Evolutionary conservation across 1,140 invertebrate genomes (phyloP).

Genomic region (Caenorhabditis brenneri): DNA sequence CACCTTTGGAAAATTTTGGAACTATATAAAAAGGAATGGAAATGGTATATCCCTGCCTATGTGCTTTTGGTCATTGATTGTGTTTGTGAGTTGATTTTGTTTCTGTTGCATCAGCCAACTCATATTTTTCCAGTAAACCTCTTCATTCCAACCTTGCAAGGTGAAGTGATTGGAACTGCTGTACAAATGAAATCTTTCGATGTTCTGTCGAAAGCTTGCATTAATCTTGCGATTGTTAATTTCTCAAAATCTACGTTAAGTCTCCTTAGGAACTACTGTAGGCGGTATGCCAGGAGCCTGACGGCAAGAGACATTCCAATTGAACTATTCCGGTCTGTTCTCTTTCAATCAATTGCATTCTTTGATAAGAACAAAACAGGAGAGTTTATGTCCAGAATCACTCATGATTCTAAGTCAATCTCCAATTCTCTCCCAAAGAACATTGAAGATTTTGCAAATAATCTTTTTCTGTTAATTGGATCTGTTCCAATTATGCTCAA

Average conservation of each 20-base stretch:
- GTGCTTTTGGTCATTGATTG: background rate
- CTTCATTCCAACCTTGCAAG: background rate
- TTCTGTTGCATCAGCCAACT: background rate
- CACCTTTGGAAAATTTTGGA: constrained; percentile 19
- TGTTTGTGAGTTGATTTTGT: background rate
- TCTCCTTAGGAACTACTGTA: background rate
- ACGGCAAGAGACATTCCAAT: constrained; percentile 1
- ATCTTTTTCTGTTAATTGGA: background rate
- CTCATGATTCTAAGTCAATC: constrained; percentile 3
- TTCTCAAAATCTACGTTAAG: background rate
- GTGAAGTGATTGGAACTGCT: constrained; percentile 7
- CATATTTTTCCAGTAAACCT: background rate
- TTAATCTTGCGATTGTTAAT: background rate
- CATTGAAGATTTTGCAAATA: background rate
- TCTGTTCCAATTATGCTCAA: constrained; percentile 19
- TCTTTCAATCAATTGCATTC: background rate
- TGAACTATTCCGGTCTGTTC: background rate
- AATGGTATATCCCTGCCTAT: constrained; percentile 7
- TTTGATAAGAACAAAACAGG: constrained; percentile 21
- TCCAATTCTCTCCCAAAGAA: constrained; percentile 16
- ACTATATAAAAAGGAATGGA: background rate
- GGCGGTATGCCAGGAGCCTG: background rate
- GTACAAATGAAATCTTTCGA: constrained; percentile 12
- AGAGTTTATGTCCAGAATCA: background rate
- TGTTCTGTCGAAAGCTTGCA: background rate